Base-by-base conservation (phyloP, 2,888 invertebrate species). In the Atrina japonica region DNA sequence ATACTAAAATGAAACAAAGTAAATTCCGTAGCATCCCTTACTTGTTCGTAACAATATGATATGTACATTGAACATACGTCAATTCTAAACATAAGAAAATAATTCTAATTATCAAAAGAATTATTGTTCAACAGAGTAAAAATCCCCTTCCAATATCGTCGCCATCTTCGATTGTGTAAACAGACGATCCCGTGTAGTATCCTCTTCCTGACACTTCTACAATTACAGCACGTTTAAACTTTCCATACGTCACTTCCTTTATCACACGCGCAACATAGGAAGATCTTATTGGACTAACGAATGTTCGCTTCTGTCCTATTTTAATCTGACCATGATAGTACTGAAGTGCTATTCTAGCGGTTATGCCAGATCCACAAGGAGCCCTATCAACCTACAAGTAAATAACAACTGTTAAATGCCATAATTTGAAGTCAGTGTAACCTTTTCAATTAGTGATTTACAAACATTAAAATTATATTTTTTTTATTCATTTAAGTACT, bases 311-410 rank as follows among this genome's bases (percentile, higher is more conserved):
- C 69, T 90, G 84, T n/a, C 83, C 80, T 3, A 86, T 49, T 3
- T 66, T 45, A 14, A 90, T 81, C 41, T 76, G 73, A 3, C 83
- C 80, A 55, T 81, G 84, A 18, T 72, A 67, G 58, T 80, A 83
- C 76, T 89, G 88, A 3, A 87, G 79, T 21, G 90, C 90, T 3
- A 90, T 78, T 45, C 90, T 77, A 21, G 90, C 90, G 1, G 90
- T 86, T 0, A 86, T 85, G 9, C 90, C 91, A 0, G 91, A 91
- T 3, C 91, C 91, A 49, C 86, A 86, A 0, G 91, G 91, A 30
- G 88, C 85, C 16, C 91, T 82, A 71, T 91, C 91, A 5, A 91
- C 87, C 90, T 91, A 76, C 3, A 75, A 73, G n/a, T n/a, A n/a
- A n/a, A n/a, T n/a, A n/a, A n/a, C n/a, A n/a, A n/a, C n/a, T n/a